phyloP scores from a whole-genome alignment of 1,140 invertebrate species.

The Diuraphis noxia region DNA sequence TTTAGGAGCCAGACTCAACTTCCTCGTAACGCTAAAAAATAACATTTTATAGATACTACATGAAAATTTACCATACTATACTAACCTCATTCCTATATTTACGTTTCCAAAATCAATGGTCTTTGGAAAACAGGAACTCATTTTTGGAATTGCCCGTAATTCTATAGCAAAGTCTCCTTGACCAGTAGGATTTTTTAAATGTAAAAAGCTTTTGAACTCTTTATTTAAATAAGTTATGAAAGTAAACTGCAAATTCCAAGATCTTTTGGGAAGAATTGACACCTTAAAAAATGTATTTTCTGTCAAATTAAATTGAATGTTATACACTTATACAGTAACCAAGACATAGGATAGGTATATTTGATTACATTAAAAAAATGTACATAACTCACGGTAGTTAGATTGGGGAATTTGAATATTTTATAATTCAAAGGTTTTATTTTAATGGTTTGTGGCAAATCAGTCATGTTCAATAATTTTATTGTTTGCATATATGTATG shows the following conservation, averaged over 20 bases:
- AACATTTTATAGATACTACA: background rate
- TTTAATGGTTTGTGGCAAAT: background rate
- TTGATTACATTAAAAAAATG: background rate
- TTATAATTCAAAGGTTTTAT: background rate
- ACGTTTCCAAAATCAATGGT: conserved; percentile 15
- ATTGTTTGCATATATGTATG: background rate
- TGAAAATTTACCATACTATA: background rate
- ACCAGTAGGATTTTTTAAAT: conserved; percentile 33
- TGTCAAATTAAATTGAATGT: background rate
- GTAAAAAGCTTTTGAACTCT: background rate
- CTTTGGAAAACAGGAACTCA: background rate
- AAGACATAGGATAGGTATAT: background rate
- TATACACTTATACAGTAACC: background rate
- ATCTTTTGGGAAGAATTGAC: background rate
- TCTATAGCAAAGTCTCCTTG: background rate
- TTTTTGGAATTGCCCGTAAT: background rate
- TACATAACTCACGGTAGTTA: background rate
- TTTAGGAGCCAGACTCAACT: conserved; percentile 12
- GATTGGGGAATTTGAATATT: background rate
- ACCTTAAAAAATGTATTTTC: background rate
- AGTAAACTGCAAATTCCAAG: background rate
- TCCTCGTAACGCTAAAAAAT: conserved; percentile 2
- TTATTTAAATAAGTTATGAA: background rate
- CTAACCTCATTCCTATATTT: conserved; percentile 16
- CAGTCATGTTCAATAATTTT: background rate